Base-by-base conservation (phyloP, 2,797 vertebrate genomes). In the Micrastur ruficollis region DNA sequence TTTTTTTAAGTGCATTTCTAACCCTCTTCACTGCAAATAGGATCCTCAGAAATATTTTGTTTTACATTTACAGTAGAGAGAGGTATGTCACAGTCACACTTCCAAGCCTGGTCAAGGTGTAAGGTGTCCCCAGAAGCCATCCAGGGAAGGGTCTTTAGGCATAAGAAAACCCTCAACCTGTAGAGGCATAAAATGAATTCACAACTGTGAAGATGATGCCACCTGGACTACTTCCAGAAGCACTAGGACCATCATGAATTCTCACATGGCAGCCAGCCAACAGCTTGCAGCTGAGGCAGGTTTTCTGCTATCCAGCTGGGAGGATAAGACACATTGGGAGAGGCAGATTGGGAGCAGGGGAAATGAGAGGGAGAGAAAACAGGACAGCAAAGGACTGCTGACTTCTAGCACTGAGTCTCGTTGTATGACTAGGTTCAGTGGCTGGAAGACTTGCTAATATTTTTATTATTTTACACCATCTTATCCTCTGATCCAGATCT, bases 221-320 rank as follows among this genome's bases (percentile, higher is more conserved):
- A 95, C 96, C 75, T 96, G 96, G 93, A 88, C 61, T 86, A 32
- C 29, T 81, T 96, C 85, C 96, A 96, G 79, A 92, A 72, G 61
- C 81, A 78, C 47, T 49, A 78, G 58, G 72, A 75, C 87, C 82
- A 75, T 90, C 66, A 86, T 90, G 93, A 95, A 94, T 68, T 90
- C 72, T 92, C 53, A 32, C 14, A 34, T 95, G 94, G 93, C 91
- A 93, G 65, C 49, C 72, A 91, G 93, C 89, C 94, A 97, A 65
- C 42, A 95, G 26, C 75, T 90, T 86, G 87, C 85, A 93, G 85
- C 91, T 91, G 89, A 94, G 65, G 81, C 82, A 86, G 86, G 74
- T 90, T 96, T 93, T 91, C 87, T 91, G 81, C 38, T 96, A 50
- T 79, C 89, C 85, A 93, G 91, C 94, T 94, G 79, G 61, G 75